Base-by-base conservation (phyloP, 2,888 invertebrate species). In the Orchesella flavescens region DNA sequence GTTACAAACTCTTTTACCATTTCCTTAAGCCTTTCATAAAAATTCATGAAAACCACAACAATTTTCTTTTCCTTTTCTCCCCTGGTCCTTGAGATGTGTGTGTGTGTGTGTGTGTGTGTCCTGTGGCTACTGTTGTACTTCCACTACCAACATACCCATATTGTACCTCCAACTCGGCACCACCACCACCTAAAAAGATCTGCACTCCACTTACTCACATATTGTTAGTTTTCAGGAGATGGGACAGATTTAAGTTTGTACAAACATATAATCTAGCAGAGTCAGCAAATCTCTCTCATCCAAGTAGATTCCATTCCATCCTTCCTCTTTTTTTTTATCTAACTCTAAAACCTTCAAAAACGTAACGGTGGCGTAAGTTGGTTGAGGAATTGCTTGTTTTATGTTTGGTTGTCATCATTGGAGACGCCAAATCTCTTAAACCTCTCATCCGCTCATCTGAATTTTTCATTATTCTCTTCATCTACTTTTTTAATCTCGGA, bases 11-110 rank as follows among this genome's bases (percentile, higher is more conserved):
- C 68, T 69, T 81, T 69, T 69, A 75, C 74, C 81, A 81, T 75
- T 66, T 74, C 66, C 75, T 49, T 75, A 81, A 81, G 74, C 81
- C 81, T 81, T 81, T 69, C 81, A 81, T 81, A 81, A 81, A 81
- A 81, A 81, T 81, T 81, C 81, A 81, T 81, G 81, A 81, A 81
- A 81, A 81, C 81, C 81, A 69, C 80, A 79, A 57, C 80, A 81
- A 81, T 81, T 74, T 81, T 61, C 74, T 74, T 49, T 34, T 7
- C 66, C 69, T 59, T 61, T 68, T 77, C 76, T 66, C 65, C 65
- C 75, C 46, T 55, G 17, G 44, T 43, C 65, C 63, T 75, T 55
- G 21, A 21, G 21, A 7, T 21, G 15, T 49, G 49, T 77, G 76
- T 23, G 34, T 34, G 34, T n/a, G n/a, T n/a, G n/a, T 68, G 34